Base-by-base conservation (phyloP, 92 coral and sea anemone species). In the Porites cylindrica region DNA sequence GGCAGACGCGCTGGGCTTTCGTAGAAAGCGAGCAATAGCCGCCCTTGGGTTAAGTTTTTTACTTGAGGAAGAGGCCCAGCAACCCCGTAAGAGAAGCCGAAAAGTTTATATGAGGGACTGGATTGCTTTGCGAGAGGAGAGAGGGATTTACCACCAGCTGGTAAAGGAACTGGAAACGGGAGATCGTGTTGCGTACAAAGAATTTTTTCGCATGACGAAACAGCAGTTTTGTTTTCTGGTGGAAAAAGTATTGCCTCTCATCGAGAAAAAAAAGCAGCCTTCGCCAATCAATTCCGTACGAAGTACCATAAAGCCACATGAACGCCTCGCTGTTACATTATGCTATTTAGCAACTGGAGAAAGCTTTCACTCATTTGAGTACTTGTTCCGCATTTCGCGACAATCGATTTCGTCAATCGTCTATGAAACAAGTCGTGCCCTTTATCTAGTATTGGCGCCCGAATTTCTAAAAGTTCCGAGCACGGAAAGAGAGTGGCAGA, bases 291-390 rank as follows among this genome's bases (percentile, higher is more conserved):
- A 62, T 79, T 77, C 81, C 16, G 71, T 79, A 11, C 66, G 85
- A 56, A 47, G 75, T n/a, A 76, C 70, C 20, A 70, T 77, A 16
- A 20, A 67, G 75, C 76, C 75, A 38, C 86, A 77, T 21, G 86
- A 91, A 82, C 69, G 86, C 50, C 76, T 90, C 18, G 93, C 93
- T n/a, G 72, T 90, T 52, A 90, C 85, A n/a, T 20, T 90, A 56
- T 79, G 84, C 50, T 90, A n/a, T 69, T 62, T 90, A 69, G 84
- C 88, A 62, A 85, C 87, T 2, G 90, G 90, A 53, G 93, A 85
- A 70, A 79, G 75, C 5, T 90, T 66, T 75, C 87, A 64, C 8
- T 81, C 84, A 21, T 81, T 90, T 24, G 70, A 82, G 62, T 68
- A 79, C 29, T 72, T 51, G 20, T 84, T 90, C 52, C 75, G 86